Percentiles rank a stretch among this genome's conserved stretches.
phyloP scores from a whole-genome alignment of 2,113 vertebrate species.

The Egretta garzetta region DNA sequence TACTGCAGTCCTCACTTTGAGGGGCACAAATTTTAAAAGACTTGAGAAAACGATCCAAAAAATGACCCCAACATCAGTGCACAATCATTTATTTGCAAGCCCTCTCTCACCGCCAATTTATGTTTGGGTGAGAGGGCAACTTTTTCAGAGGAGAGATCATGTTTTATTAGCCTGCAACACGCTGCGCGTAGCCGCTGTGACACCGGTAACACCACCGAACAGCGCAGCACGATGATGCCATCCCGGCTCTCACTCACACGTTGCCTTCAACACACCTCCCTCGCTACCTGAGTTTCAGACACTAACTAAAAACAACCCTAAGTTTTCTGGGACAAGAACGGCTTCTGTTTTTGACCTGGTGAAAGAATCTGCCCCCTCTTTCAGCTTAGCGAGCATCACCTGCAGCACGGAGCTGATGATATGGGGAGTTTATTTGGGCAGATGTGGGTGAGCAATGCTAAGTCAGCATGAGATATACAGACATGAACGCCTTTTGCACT shows the following conservation, averaged over 20 bases:
- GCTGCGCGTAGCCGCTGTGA: background rate
- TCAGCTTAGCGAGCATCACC: background rate
- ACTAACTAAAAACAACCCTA: background rate
- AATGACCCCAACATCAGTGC: background rate
- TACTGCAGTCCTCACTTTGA: background rate
- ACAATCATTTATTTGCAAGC: background rate
- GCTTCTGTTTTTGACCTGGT: background rate
- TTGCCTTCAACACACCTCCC: background rate
- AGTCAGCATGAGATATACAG: background rate
- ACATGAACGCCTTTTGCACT: background rate
- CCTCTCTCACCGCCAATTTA: background rate
- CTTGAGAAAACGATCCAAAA: background rate
- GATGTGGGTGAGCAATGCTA: background rate
- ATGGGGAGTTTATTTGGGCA: background rate
- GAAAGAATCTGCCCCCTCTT: background rate
- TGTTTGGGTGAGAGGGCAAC: background rate
- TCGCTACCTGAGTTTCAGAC: background rate
- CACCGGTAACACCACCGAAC: background rate
- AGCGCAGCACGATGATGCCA: background rate
- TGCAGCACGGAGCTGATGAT: background rate
- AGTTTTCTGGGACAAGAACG: background rate
- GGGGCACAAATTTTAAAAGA: background rate
- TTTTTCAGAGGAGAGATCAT: background rate
- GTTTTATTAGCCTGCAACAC: background rate
- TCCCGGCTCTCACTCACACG: background rate